Evolutionary conservation across 2,797 vertebrate genomes (phyloP).

Genomic region (Tauraco hartlaubi): DNA sequence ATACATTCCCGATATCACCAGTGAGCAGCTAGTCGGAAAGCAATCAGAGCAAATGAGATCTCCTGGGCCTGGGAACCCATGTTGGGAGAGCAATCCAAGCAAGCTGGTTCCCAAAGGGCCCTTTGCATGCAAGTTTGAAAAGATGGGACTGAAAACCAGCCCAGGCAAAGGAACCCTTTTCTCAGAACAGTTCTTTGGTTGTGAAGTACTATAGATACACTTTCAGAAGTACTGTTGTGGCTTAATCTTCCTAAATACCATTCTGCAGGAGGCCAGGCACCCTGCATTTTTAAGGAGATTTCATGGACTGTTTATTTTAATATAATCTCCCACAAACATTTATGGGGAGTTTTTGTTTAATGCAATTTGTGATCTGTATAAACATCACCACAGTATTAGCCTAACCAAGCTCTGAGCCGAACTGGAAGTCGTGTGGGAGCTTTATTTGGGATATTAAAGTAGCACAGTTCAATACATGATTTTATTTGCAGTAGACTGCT

Average conservation of each 20-base stretch:
- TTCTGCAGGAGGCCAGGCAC: background rate
- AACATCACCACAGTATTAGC: background rate
- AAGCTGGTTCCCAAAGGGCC: background rate
- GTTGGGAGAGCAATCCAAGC: background rate
- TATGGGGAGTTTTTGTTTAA: conserved; percentile 24
- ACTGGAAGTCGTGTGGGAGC: conserved; percentile 33
- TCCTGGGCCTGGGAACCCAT: background rate
- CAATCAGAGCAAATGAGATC: background rate
- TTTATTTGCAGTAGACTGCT: conserved; percentile 71
- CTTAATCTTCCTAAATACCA: conserved; percentile 20
- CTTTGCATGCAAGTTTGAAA: background rate
- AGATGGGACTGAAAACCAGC: background rate
- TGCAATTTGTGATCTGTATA: background rate
- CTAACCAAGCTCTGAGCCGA: conserved; percentile 17
- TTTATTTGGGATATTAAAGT: conserved; percentile 57
- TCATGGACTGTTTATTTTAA: background rate
- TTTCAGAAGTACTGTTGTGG: background rate
- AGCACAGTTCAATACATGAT: conserved; percentile 59
- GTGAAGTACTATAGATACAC: background rate
- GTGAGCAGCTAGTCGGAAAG: background rate
- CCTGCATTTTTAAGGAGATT: background rate
- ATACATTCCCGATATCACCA: background rate
- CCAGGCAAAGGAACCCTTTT: background rate
- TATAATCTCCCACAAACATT: background rate
- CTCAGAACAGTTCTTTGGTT: background rate